These are phyloP conservation scores for Lanius ludovicianus DNA, from an alignment of 2,113 vertebrate species.

Conservation along the genomic window DNA sequence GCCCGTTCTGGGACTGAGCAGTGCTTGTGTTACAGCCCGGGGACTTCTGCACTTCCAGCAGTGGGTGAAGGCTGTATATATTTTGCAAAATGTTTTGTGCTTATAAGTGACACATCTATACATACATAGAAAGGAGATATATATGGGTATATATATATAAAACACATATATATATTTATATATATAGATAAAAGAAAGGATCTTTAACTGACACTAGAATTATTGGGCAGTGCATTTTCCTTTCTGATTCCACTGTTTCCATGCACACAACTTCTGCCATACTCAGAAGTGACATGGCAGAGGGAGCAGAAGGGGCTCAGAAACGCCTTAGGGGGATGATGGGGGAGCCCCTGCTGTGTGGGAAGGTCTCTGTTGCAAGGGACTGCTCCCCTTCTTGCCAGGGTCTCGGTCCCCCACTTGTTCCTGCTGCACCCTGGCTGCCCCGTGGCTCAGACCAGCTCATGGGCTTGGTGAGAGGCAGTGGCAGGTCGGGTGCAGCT, in stretches of 20 bases:
- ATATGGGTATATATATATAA: not conserved
- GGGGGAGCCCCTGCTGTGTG: accelerated
- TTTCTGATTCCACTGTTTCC: not conserved
- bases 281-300: not conserved
- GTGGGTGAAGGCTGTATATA: not conserved
- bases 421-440: not conserved
- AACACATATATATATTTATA: not conserved
- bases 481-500: not conserved
- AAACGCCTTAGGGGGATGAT: accelerated
- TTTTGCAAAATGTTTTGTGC: not conserved
- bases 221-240: not conserved
- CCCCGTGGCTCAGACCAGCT: accelerated
- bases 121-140: not conserved
- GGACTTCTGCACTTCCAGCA: not conserved
- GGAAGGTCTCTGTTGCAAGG: not conserved
- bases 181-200: not conserved
- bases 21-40: accelerated
- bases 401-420: accelerated
- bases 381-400: accelerated
- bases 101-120: not conserved
- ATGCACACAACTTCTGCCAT: not conserved
- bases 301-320: not conserved
- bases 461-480: accelerated
- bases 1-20: accelerated
- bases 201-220: conserved; percentile 22